These are phyloP conservation scores for Paramisgurnus dabryanus DNA, from an alignment of 2,113 vertebrate genomes.

Conservation along the genomic window DNA sequence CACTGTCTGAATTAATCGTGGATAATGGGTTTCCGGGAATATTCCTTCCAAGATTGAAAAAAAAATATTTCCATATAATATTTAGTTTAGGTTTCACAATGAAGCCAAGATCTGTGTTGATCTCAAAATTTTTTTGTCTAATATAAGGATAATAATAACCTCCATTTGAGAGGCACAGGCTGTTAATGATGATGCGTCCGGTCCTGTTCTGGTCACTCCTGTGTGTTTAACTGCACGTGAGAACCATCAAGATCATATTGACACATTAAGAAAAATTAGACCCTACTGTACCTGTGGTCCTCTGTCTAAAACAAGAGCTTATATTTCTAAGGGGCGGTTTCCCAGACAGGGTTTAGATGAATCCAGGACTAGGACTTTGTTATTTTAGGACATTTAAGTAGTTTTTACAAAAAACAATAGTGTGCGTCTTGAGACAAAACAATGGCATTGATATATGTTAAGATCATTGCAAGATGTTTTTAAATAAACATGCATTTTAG, in stretches of 20 bases:
- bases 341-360: too few relatives aligned
- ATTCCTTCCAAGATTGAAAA: constrained; percentile 75
- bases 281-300: background rate
- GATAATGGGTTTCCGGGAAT: constrained; percentile 87
- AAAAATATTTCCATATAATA: background rate
- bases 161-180: constrained; percentile 95
- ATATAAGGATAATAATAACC: constrained; percentile 66
- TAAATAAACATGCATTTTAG: too few relatives aligned
- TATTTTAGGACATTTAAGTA: too few relatives aligned
- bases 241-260: constrained; percentile 13
- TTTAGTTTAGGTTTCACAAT: background rate
- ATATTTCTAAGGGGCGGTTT: too few relatives aligned
- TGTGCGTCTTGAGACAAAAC: too few relatives aligned
- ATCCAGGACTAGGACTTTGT: too few relatives aligned
- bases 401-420: too few relatives aligned
- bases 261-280: background rate
- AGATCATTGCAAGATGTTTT: too few relatives aligned
- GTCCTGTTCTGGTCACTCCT: constrained; percentile 88
- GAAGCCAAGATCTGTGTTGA: background rate
- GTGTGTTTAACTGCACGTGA: constrained; percentile 41
- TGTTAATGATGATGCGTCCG: constrained; percentile 87
- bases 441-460: too few relatives aligned
- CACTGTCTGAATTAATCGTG: constrained; percentile 87
- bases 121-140: background rate
- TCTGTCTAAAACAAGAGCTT: background rate